Base-by-base conservation (phyloP, 2,113 vertebrate species). In the Scopus umbretta region DNA sequence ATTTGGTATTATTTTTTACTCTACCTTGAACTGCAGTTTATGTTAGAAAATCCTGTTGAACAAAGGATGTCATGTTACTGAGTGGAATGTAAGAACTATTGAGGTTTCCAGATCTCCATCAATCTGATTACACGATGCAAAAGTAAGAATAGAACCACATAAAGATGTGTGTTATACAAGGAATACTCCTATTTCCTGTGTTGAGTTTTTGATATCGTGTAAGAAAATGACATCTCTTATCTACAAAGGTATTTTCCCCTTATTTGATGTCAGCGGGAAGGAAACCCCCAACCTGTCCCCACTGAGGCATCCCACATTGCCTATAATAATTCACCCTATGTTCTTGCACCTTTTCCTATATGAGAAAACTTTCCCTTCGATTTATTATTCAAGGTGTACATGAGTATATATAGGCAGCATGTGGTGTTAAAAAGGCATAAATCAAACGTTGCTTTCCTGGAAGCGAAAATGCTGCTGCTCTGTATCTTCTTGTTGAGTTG, bases 211-310 rank as follows among this genome's bases (percentile, higher is more conserved):
- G 89, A 94, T 96, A 91, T 43, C 13, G 3, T 70, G 29, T 56
- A 72, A 89, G 58, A 82, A 95, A 87, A 85, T 94, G 40, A 81
- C 83, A 95, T 49, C 78, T 95, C 81, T 96, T 96, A 96, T 97
- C 95, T 86, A 87, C 89, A 85, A 62, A 97, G 94, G 91, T 97
- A 29, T 97, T 97, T 97, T 97, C 96, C 96, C 94, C 91, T 94
- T 62, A 63, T 73, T 96, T 97, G 93, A 96, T 96, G 96, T 96
- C 94, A 96, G 84, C 88, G 34, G 53, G 59, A 96, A 97, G 94
- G 97, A 97, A 97, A 97, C 93, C 87, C 92, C 97, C 96, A 89
- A 70, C 72, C 86, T 20, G 63, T 50, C 93, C 96, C 93, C 93
- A 71, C 22, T 62, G 87, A 91, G 89, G 74, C 96, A 90, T 94